Conservation (phyloP, 2,113 vertebrate genomes). For the Mobula hypostoma region DNA sequence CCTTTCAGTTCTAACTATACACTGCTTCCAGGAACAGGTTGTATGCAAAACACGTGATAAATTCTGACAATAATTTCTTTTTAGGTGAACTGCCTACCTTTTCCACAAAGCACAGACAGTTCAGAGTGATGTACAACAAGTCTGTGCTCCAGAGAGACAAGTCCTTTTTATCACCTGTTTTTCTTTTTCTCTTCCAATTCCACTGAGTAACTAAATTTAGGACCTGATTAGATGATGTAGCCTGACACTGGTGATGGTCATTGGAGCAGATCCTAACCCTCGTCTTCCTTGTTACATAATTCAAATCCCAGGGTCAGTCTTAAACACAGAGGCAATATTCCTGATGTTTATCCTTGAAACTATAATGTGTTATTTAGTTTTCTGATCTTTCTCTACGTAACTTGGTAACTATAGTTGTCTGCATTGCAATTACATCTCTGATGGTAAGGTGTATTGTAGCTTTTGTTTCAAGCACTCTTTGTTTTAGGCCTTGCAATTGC, state of each 20-base stretch:
- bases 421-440: neutral
- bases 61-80: neutral
- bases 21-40: neutral
- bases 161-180: neutral
- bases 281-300: neutral
- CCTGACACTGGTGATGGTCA: no score
- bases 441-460: neutral
- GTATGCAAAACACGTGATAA: neutral
- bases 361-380: neutral
- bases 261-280: neutral
- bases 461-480: constrained; percentile 6
- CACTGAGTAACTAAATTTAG: neutral
- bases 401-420: neutral
- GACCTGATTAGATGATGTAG: neutral
- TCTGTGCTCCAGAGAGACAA: neutral
- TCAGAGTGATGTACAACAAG: neutral
- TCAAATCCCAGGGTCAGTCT: neutral
- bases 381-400: neutral
- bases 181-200: neutral
- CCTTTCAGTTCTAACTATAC: neutral
- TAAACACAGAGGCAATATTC: neutral
- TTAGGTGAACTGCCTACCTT: neutral
- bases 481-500: constrained; percentile 77
- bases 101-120: neutral
- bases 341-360: neutral